Conservation (phyloP, 2,888 invertebrate species). For the Blastobasis adustella region DNA sequence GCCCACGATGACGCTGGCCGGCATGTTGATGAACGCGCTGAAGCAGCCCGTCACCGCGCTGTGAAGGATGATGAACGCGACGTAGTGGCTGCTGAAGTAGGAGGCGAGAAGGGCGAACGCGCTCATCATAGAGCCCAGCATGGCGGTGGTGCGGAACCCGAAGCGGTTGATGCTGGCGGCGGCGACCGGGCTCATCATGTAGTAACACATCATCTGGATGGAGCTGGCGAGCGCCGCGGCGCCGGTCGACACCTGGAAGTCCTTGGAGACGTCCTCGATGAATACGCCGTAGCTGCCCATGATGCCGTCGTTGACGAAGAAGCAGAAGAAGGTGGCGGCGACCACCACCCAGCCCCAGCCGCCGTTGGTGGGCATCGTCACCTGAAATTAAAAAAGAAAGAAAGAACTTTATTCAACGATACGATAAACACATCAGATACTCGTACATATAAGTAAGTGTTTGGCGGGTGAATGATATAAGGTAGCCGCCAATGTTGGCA, state of each 20-base stretch:
- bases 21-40: constrained; percentile 33
- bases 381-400: background rate
- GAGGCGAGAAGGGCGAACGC: constrained; percentile 39
- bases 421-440: too few relatives aligned
- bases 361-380: constrained; percentile 8
- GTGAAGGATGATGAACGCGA: constrained; percentile 41
- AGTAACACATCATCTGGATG: constrained; percentile 49
- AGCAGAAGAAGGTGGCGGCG: background rate
- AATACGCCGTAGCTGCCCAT: constrained; percentile 3
- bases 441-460: too few relatives aligned
- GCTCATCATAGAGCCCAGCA: constrained; percentile 49
- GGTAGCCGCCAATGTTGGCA: too few relatives aligned
- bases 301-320: constrained; percentile 3
- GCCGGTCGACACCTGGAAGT: constrained; percentile 35
- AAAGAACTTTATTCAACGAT: too few relatives aligned
- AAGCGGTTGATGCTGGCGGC: constrained; percentile 61
- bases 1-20: constrained; percentile 48
- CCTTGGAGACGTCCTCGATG: constrained; percentile 33
- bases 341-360: constrained; percentile 13
- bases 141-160: constrained; percentile 54
- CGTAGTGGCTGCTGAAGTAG: constrained; percentile 40
- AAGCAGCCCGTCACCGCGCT: constrained; percentile 20
- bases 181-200: constrained; percentile 42
- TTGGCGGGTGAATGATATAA: too few relatives aligned
- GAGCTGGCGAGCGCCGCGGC: constrained; percentile 52